Conservation (phyloP, 2,113 vertebrate genomes). For the Pogona vitticeps region DNA sequence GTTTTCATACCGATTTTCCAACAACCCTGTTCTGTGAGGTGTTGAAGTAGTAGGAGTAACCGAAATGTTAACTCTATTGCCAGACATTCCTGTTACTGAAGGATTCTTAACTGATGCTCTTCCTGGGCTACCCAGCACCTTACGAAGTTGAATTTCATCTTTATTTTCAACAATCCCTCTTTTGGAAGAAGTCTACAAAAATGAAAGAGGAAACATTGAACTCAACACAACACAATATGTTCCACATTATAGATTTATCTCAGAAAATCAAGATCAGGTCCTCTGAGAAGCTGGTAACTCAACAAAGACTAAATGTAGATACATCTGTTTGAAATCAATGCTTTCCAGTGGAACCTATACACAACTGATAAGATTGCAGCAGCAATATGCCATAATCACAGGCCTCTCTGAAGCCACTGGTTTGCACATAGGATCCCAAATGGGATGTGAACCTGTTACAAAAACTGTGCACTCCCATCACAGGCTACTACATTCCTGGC, state of each 20-base stretch:
- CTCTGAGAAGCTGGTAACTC: too few species aligned
- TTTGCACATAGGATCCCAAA: background rate
- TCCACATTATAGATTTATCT: background rate
- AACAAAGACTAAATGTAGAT: background rate
- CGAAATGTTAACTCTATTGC: constrained; percentile 64
- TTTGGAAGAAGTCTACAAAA: constrained; percentile 82
- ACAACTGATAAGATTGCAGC: background rate
- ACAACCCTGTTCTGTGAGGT: constrained; percentile 84
- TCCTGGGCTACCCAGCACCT: constrained; percentile 84
- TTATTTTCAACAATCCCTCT: constrained; percentile 82
- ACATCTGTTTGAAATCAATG: background rate
- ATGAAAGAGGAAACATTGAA: constrained; percentile 9
- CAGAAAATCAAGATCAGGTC: background rate
- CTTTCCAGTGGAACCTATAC: background rate
- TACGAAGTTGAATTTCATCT: constrained; percentile 86
- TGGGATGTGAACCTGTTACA: background rate
- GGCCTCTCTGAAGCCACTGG: background rate
- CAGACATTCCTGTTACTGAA: constrained; percentile 64
- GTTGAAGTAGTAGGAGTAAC: constrained; percentile 71
- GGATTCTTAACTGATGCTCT: constrained; percentile 75
- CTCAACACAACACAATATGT: background rate
- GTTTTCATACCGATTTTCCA: constrained; percentile 86
- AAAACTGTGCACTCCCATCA: background rate
- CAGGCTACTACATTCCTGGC: background rate
- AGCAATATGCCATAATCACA: background rate